Percentiles rank a stretch among this genome's conserved stretches.
These are phyloP conservation scores for Ceratotherium simum DNA, from an alignment of 2,113 vertebrate genomes.

Conservation along the genomic window DNA sequence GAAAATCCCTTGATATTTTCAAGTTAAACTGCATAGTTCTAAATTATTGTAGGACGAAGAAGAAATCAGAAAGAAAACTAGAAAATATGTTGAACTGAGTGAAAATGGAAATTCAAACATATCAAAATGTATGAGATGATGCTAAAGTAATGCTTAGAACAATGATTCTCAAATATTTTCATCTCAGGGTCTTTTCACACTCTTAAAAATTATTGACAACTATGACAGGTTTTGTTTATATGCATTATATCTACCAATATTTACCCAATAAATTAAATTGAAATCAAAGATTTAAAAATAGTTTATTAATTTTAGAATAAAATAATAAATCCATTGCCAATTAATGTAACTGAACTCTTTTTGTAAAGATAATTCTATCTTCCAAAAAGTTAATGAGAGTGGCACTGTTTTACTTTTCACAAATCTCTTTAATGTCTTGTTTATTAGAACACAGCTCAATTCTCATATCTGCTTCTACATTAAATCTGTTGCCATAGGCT, in stretches of 20 bases:
- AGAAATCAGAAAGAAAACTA: constrained; percentile 25
- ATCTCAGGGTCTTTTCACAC: background rate
- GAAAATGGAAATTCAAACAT: constrained; percentile 51
- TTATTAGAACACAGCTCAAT: background rate
- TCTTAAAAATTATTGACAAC: background rate
- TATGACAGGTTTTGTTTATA: background rate
- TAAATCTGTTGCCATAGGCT: background rate
- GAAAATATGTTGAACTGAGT: constrained; percentile 49
- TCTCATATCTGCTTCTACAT: background rate
- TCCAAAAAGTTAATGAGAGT: background rate
- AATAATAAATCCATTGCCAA: background rate
- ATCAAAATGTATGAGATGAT: background rate
- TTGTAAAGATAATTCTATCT: background rate
- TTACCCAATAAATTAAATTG: background rate
- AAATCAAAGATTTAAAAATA: background rate
- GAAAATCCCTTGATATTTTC: constrained; percentile 40
- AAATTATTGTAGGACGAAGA: constrained; percentile 48
- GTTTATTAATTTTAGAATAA: background rate
- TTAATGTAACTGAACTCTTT: background rate
- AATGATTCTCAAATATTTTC: background rate
- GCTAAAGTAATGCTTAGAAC: background rate
- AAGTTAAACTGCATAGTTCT: constrained; percentile 30
- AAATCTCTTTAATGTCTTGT: background rate
- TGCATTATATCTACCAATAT: background rate
- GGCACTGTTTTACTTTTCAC: background rate